Base-by-base conservation (phyloP, 1,140 invertebrate genomes). In the Drosophila pruinosa region DNA sequence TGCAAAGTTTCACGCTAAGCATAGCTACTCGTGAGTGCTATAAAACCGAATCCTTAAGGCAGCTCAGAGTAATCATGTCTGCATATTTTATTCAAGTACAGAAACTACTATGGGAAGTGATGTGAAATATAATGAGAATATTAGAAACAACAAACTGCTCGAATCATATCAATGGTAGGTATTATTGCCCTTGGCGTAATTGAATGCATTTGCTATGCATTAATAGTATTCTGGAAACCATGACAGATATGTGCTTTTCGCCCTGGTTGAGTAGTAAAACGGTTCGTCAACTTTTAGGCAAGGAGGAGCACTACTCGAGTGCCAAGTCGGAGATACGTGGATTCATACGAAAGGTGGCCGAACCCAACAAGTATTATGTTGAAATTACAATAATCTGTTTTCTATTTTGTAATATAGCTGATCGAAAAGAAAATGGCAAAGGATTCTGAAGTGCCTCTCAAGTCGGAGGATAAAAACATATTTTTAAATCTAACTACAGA, bases 21-120 rank as follows among this genome's bases (percentile, higher is more conserved):
- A 76, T 90, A 39, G 85, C 89, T 3, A 81, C 82, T 24, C 77
- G 89, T 90, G 52, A 88, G 89, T 76, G 17, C 6, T 1, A n/a
- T 5, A 4, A 17, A 5, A 8, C 28, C 0, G 0, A 31, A 28
- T 12, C 2, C 6, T 34, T 0, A 6, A 0, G 2, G 17, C 12
- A 19, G 0, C 7, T 19, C 4, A 5, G 4, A 15, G 0, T 2
- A 17, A 45, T 10, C 4, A 28, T 7, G 3, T 0, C 0, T 24
- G 7, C 39, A 4, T n/a, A n/a, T 1, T 36, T 1, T 28, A 4
- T 19, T 17, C 4, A 39, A 72, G 36, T 14, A 24, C 24, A 90
- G 89, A 89, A 69, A 90, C 89, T 3, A 90, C 89, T 2, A 90
- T 90, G 89, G 89, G 89, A 0, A 78, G 69, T 22, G 73, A 80